phyloP scores from a whole-genome alignment of 2,797 vertebrate genomes.

The Cephalopachus bancanus region DNA sequence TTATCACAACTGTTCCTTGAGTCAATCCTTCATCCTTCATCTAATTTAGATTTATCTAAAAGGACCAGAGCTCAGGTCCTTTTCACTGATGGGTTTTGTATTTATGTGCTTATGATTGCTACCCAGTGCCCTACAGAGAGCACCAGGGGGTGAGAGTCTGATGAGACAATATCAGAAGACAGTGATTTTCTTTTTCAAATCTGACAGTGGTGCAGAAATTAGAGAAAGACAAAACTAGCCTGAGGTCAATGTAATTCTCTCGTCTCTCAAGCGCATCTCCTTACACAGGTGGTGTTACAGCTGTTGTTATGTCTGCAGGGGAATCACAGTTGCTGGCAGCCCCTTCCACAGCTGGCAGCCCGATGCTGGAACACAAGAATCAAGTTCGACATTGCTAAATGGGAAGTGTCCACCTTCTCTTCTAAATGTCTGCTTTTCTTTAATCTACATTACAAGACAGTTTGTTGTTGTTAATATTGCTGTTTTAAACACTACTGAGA shows the following conservation, averaged over 20 bases:
- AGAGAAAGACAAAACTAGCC: constrained; percentile 71
- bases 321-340: constrained; percentile 63
- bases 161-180: constrained; percentile 24
- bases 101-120: constrained; percentile 8
- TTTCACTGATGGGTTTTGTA: neutral
- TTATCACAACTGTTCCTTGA: constrained; percentile 47
- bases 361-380: neutral
- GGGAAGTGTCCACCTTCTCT: constrained; percentile 60
- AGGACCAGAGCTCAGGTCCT: neutral
- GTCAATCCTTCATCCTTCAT: constrained; percentile 14
- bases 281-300: constrained; percentile 77
- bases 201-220: constrained; percentile 68
- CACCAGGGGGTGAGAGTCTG: neutral
- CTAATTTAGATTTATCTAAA: constrained; percentile 39
- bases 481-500: constrained; percentile 53
- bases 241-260: constrained; percentile 71
- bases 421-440: constrained; percentile 50
- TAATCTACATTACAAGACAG: neutral
- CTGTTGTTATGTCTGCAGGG: constrained; percentile 79
- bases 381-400: constrained; percentile 72
- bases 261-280: constrained; percentile 51
- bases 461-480: neutral
- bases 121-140: neutral
- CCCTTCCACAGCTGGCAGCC: constrained; percentile 69
- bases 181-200: constrained; percentile 67